Percentiles rank a stretch among this genome's conserved stretches.
These are phyloP conservation scores for Bruchidius siliquastri DNA, from an alignment of 2,888 invertebrate genomes.

Conservation along the genomic window DNA sequence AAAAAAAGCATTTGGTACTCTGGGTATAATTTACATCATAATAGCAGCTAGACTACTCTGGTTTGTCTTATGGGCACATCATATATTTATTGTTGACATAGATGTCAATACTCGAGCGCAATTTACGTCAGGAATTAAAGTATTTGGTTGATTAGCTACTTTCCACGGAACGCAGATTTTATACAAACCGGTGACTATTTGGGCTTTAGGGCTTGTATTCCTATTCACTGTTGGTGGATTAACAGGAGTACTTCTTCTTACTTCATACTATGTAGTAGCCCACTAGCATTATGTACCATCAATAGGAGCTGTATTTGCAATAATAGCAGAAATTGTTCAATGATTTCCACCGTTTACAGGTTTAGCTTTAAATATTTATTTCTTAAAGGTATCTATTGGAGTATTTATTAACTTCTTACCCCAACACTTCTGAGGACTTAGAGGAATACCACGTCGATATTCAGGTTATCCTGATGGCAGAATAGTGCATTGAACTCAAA, in stretches of 20 bases:
- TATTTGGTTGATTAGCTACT: slow-evolving; percentile 74
- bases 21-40: slow-evolving; percentile 54
- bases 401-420: too few species aligned
- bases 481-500: too few species aligned
- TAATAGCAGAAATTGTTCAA: too few species aligned
- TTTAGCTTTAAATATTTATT: too few species aligned
- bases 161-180: slow-evolving; percentile 60
- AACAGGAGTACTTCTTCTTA: slow-evolving; percentile 66
- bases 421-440: too few species aligned
- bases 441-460: too few species aligned
- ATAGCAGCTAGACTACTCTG: slow-evolving; percentile 75
- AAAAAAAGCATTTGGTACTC: slow-evolving; percentile 12
- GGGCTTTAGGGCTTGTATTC: slow-evolving; percentile 72
- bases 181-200: slow-evolving; percentile 57
- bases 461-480: too few species aligned
- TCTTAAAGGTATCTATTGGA: too few species aligned
- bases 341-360: too few species aligned
- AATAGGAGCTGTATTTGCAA: slow-evolving; percentile 75
- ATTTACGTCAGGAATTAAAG: slow-evolving; percentile 80
- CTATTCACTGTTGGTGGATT: slow-evolving; percentile 72
- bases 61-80: slow-evolving; percentile 81
- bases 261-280: slow-evolving; percentile 77
- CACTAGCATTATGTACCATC: slow-evolving; percentile 80
- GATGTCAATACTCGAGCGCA: slow-evolving; percentile 80
- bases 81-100: slow-evolving; percentile 81